Evolutionary conservation across 2,888 invertebrate genomes (phyloP).

Genomic region (Ectobius pallidus): DNA sequence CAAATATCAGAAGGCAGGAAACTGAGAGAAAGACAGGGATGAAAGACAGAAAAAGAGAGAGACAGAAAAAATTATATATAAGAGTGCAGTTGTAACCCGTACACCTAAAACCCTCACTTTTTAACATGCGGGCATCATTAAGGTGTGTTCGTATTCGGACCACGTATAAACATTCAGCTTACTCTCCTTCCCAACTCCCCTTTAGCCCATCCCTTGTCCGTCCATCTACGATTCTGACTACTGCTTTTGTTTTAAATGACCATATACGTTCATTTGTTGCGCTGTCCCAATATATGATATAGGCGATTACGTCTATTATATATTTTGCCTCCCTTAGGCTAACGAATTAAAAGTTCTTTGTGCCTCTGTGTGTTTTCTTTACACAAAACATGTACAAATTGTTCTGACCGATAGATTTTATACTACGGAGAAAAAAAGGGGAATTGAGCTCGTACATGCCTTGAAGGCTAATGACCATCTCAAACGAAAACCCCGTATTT

Average conservation of each 20-base stretch:
- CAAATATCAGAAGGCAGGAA: slow-evolving; percentile 29
- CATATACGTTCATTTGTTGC: slow-evolving; percentile 23
- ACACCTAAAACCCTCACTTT: slow-evolving; percentile 27
- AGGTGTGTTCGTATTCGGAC: slow-evolving; percentile 34
- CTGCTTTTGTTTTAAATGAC: slow-evolving; percentile 28
- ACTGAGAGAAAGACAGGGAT: slow-evolving; percentile 21
- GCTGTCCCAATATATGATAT: slow-evolving; percentile 14
- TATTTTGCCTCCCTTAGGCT: not conserved
- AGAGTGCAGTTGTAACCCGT: slow-evolving; percentile 31
- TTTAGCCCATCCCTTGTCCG: not conserved
- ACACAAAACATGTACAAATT: slow-evolving; percentile 21
- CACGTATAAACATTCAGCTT: slow-evolving; percentile 28
- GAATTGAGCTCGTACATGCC: slow-evolving; percentile 16
- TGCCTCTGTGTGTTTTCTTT: slow-evolving; percentile 21
- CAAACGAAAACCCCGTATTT: slow-evolving; percentile 17
- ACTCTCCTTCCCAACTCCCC: slow-evolving; percentile 3
- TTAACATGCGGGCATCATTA: slow-evolving; percentile 36
- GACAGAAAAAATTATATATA: slow-evolving; percentile 26
- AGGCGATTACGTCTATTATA: slow-evolving; percentile 26
- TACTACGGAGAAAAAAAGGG: not conserved
- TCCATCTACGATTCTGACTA: slow-evolving; percentile 21
- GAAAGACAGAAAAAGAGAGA: slow-evolving; percentile 20
- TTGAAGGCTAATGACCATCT: slow-evolving; percentile 24
- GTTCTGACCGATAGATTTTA: slow-evolving; percentile 23
- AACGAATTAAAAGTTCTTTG: slow-evolving; percentile 24